These are phyloP conservation scores for Hermaeophaga mercurialis DNA, from an alignment of 2,888 invertebrate species.

Conservation along the genomic window DNA sequence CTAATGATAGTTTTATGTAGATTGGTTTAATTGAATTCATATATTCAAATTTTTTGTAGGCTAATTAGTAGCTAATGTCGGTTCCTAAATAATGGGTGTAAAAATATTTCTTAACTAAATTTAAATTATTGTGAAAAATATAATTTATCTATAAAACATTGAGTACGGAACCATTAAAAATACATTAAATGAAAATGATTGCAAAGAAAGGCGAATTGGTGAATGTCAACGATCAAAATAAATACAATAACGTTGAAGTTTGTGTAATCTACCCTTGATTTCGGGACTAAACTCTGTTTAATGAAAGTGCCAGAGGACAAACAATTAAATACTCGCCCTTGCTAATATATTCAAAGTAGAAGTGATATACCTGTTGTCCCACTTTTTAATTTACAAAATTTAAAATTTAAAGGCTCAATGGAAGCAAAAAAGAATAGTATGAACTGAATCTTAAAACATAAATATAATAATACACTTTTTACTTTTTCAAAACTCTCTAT, in stretches of 20 bases:
- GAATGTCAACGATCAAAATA: slow-evolving; percentile 19
- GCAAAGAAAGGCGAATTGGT: slow-evolving; percentile 1
- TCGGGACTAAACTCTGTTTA: slow-evolving; percentile 23
- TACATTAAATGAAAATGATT: not conserved
- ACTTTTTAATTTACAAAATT: not conserved
- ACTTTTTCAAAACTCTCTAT: not conserved
- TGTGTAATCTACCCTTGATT: slow-evolving; percentile 27
- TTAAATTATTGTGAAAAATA: no score
- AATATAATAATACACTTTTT: no score
- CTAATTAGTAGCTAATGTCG: no score
- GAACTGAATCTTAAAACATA: no score
- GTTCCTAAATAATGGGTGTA: no score
- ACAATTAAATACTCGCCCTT: slow-evolving; percentile 44
- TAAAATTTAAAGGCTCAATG: no score
- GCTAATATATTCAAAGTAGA: slow-evolving; percentile 48
- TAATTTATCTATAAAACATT: no score
- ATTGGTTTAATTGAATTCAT: no score
- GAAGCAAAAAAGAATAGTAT: no score
- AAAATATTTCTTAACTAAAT: no score
- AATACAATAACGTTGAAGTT: slow-evolving; percentile 24
- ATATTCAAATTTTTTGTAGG: no score
- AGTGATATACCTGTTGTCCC: not conserved
- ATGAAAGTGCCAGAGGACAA: slow-evolving; percentile 32
- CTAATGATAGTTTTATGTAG: no score
- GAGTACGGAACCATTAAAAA: slow-evolving; percentile 6